These are phyloP conservation scores for Tachuris rubrigastra DNA, from an alignment of 2,113 vertebrate species.

Conservation along the genomic window DNA sequence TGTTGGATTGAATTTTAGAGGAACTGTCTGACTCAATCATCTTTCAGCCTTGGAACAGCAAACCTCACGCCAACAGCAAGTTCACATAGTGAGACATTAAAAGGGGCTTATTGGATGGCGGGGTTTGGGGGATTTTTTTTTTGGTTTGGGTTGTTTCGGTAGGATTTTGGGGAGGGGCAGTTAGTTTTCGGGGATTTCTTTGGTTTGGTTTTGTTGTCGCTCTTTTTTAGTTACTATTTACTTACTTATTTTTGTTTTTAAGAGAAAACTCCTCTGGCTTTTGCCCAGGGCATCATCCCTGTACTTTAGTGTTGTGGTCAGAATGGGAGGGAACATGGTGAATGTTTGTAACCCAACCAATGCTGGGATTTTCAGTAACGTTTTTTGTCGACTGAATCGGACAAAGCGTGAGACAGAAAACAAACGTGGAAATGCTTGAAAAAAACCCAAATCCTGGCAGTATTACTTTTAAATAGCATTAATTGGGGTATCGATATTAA, in stretches of 20 bases:
- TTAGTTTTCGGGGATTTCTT: background rate
- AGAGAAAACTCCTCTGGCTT: background rate
- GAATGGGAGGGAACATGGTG: background rate
- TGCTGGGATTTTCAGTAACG: background rate
- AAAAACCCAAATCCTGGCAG: background rate
- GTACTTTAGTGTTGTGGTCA: background rate
- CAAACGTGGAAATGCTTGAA: background rate
- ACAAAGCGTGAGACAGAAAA: background rate
- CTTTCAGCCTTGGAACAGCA: background rate
- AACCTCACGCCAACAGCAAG: background rate
- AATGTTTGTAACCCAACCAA: background rate
- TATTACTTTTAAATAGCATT: background rate
- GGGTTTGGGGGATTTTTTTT: background rate
- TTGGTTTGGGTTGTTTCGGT: background rate
- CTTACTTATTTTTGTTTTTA: background rate
- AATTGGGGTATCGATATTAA: fast-evolving
- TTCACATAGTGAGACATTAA: background rate
- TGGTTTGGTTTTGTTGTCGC: background rate
- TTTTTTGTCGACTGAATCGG: background rate
- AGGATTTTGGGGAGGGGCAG: background rate
- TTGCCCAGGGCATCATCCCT: background rate
- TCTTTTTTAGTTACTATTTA: background rate
- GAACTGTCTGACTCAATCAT: background rate
- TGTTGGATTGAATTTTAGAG: background rate
- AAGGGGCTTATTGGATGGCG: background rate